These are phyloP conservation scores for Anadara kagoshimensis DNA, from an alignment of 1,140 invertebrate genomes.

Conservation along the genomic window DNA sequence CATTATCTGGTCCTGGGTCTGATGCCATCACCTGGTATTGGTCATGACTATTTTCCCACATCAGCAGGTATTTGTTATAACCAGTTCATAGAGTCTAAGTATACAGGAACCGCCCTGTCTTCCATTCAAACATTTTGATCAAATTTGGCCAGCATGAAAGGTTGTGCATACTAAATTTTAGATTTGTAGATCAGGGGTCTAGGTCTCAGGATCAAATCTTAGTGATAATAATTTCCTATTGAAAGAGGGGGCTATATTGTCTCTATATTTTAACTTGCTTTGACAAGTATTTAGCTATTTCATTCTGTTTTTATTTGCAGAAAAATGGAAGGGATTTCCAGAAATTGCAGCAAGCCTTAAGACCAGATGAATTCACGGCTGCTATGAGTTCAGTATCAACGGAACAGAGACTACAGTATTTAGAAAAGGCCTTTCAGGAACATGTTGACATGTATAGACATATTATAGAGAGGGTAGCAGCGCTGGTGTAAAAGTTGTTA, in stretches of 20 bases:
- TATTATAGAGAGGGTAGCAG: slow-evolving; percentile 63
- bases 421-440: slow-evolving; percentile 75
- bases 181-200: too few relatives aligned
- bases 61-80: not conserved
- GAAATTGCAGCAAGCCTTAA: slow-evolving; percentile 80
- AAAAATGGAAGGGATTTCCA: slow-evolving; percentile 83
- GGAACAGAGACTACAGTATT: slow-evolving; percentile 74
- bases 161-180: too few relatives aligned
- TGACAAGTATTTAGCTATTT: too few relatives aligned
- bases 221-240: too few relatives aligned
- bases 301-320: slow-evolving; percentile 75
- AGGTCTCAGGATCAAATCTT: too few relatives aligned
- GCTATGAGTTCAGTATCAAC: slow-evolving; percentile 68
- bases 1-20: not conserved
- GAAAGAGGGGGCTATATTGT: too few relatives aligned
- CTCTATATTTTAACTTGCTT: too few relatives aligned
- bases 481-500: too few relatives aligned
- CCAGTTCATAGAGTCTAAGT: not conserved
- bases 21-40: not conserved
- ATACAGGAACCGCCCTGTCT: too few relatives aligned
- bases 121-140: too few relatives aligned
- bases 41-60: not conserved
- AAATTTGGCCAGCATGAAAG: too few relatives aligned
- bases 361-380: slow-evolving; percentile 74
- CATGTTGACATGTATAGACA: slow-evolving; percentile 75